Evolutionary conservation across 2,888 invertebrate genomes (phyloP).

Genomic region (Troides aeacus): DNA sequence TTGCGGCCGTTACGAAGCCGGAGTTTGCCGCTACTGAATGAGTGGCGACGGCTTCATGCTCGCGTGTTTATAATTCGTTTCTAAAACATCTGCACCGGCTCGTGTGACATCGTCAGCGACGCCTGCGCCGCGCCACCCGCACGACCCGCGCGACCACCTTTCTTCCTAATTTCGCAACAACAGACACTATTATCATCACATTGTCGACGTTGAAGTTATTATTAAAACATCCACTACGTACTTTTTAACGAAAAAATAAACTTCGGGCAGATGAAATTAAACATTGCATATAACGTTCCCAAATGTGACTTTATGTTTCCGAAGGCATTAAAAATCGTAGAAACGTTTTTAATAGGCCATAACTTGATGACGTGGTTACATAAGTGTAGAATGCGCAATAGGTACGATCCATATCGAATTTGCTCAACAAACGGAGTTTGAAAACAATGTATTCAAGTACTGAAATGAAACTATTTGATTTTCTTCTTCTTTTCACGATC

Average conservation of each 20-base stretch:
- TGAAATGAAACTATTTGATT: neutral
- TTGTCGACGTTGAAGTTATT: conserved; percentile 16
- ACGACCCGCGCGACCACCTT: conserved; percentile 16
- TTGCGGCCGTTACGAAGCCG: conserved; percentile 37
- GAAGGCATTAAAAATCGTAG: conserved; percentile 8
- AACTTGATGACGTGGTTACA: conserved; percentile 3
- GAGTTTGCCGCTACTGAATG: conserved; percentile 29
- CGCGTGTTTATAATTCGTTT: conserved; percentile 37
- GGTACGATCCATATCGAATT: conserved; percentile 32
- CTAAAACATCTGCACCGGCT: conserved; percentile 54
- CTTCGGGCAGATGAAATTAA: neutral
- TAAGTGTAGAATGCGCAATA: conserved; percentile 19
- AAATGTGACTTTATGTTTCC: neutral
- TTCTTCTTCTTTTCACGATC: neutral
- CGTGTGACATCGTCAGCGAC: conserved; percentile 44
- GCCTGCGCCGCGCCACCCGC: conserved; percentile 35
- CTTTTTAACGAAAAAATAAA: conserved; percentile 6
- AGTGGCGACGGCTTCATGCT: conserved; percentile 16
- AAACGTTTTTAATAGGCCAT: conserved; percentile 9
- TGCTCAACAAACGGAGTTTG: conserved; percentile 34
- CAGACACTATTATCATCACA: conserved; percentile 19
- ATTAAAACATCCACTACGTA: conserved; percentile 12
- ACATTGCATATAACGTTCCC: neutral
- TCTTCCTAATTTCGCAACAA: conserved; percentile 25
- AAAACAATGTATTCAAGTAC: conserved; percentile 28